These are phyloP conservation scores for Gila robusta DNA, from an alignment of 2,797 vertebrate species.

Conservation along the genomic window DNA sequence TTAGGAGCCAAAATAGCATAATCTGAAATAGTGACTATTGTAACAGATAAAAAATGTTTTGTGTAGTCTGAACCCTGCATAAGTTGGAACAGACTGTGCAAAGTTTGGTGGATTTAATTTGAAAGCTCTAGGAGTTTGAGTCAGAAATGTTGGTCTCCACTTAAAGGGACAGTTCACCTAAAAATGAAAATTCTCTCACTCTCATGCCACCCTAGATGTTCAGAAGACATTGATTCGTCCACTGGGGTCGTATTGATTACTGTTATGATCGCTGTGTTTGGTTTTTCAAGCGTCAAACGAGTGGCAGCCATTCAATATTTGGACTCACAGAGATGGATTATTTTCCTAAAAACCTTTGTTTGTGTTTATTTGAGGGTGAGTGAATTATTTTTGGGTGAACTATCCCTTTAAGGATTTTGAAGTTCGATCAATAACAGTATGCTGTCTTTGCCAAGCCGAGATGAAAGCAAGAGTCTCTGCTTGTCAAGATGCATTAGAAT, in stretches of 20 bases:
- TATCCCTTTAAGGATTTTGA: constrained; percentile 24
- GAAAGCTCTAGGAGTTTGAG: background rate
- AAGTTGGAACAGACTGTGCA: background rate
- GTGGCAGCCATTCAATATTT: background rate
- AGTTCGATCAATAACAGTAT: constrained; percentile 14
- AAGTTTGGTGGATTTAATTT: background rate
- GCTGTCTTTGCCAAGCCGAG: background rate
- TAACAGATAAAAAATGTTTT: background rate
- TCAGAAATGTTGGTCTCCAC: background rate
- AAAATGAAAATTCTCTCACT: background rate
- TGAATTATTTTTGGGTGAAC: background rate
- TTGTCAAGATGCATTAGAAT: background rate
- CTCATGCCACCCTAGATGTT: background rate
- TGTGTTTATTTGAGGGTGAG: background rate
- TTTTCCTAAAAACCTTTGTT: background rate
- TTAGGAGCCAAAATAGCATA: background rate
- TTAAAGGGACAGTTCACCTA: constrained; percentile 3
- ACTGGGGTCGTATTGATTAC: background rate
- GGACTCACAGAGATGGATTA: background rate
- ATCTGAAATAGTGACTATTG: background rate
- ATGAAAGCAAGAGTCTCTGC: constrained; percentile 3
- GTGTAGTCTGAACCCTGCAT: background rate
- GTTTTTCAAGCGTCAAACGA: background rate
- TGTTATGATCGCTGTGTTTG: background rate
- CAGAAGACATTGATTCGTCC: background rate